phyloP scores from a whole-genome alignment of 2,888 invertebrate genomes.

The Steromphala cineraria region DNA sequence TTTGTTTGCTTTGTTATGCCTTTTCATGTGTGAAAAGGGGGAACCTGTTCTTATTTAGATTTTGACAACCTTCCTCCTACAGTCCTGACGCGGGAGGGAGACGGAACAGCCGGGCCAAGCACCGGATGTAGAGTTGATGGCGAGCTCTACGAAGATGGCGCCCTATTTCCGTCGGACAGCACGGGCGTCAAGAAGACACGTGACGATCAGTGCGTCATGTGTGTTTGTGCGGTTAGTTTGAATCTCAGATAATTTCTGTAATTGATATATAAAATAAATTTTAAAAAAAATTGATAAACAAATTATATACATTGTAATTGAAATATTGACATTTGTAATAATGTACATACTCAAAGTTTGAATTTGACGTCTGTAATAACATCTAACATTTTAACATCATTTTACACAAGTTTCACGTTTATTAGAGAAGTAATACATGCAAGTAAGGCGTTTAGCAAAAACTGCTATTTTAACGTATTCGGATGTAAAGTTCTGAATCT shows the following conservation, averaged over 20 bases:
- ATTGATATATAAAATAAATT: background rate
- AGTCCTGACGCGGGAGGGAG: slow-evolving; percentile 40
- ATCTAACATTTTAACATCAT: no score
- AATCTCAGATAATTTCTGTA: background rate
- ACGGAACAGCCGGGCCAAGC: slow-evolving; percentile 38
- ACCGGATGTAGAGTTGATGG: slow-evolving; percentile 71
- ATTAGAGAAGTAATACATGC: no score
- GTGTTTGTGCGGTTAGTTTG: slow-evolving; percentile 73
- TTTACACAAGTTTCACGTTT: no score
- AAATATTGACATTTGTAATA: no score
- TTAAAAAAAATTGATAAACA: no score
- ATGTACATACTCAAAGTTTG: no score
- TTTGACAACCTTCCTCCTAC: slow-evolving; percentile 71
- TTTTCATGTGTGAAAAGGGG: slow-evolving; percentile 44
- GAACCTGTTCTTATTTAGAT: slow-evolving; percentile 65
- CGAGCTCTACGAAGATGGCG: slow-evolving; percentile 72
- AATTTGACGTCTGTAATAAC: no score
- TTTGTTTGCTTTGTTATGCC: slow-evolving; percentile 37
- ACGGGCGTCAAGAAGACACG: slow-evolving; percentile 70
- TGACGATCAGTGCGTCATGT: slow-evolving; percentile 75
- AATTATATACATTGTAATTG: no score
- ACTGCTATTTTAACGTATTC: no score
- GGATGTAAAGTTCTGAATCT: no score
- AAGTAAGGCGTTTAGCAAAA: no score
- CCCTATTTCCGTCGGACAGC: slow-evolving; percentile 74